Evolutionary conservation across 2,113 vertebrate species (phyloP).

Genomic region (Podarcis raffonei): DNA sequence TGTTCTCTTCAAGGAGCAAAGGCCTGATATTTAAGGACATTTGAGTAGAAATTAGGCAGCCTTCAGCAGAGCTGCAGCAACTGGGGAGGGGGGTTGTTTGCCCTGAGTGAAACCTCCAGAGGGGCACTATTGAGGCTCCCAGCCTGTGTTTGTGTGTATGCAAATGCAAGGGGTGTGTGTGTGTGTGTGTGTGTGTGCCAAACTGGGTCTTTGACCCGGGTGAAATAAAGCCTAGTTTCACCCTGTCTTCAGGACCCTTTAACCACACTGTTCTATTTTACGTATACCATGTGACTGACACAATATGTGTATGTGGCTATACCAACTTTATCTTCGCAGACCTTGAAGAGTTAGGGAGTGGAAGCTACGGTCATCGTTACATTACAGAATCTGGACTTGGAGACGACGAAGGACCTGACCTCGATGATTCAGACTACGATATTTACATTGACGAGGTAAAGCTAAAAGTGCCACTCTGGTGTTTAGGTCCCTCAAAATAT

Average conservation of each 20-base stretch:
- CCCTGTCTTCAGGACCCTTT: background rate
- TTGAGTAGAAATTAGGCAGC: too few species aligned
- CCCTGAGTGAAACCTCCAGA: too few species aligned
- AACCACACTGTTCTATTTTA: background rate
- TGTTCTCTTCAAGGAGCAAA: background rate
- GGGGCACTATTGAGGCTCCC: too few species aligned
- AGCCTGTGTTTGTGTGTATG: too few species aligned
- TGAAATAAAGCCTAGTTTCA: too few species aligned
- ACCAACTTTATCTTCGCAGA: conserved; percentile 71
- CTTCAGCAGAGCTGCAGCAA: too few species aligned
- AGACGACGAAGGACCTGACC: conserved; percentile 82
- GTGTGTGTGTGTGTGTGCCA: background rate
- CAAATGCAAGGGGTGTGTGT: too few species aligned
- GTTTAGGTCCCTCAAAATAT: conserved; percentile 20
- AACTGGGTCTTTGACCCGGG: too few species aligned
- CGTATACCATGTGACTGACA: background rate
- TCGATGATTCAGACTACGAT: conserved; percentile 90
- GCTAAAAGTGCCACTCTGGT: conserved; percentile 15
- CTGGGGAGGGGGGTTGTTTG: too few species aligned
- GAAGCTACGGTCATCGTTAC: conserved; percentile 78
- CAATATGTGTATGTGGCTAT: conserved; percentile 6
- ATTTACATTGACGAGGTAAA: conserved; percentile 91
- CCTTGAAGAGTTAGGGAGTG: conserved; percentile 83
- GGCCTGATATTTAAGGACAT: background rate
- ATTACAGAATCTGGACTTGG: conserved; percentile 72